A percentile compares a stretch with the other conserved stretches of the same genome.
phyloP scores from a whole-genome alignment of 2,888 invertebrate species.

The Plemyria rubiginata region DNA sequence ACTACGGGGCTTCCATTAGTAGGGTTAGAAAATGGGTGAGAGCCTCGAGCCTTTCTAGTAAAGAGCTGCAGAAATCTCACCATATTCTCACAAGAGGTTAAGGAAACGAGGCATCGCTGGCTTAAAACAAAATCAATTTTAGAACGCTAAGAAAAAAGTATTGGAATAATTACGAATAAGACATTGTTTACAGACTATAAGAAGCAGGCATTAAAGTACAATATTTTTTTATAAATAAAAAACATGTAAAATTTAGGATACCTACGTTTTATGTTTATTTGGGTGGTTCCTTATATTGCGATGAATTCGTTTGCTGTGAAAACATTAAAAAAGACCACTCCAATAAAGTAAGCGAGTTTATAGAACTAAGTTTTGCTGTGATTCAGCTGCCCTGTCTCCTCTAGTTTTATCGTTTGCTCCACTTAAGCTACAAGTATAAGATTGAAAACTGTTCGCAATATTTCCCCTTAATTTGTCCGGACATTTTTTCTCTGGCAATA shows the following conservation, averaged over 20 bases:
- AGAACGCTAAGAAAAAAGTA: not conserved
- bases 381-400: slow-evolving; percentile 8
- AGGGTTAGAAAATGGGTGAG: slow-evolving; percentile 51
- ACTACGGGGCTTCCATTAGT: slow-evolving; percentile 55
- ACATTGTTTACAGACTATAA: no score
- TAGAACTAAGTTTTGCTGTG: not conserved
- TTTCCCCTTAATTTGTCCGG: slow-evolving; percentile 73
- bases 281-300: no score
- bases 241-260: no score
- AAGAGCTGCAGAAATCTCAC: slow-evolving; percentile 77
- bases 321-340: not conserved
- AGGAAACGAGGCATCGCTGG: slow-evolving; percentile 35
- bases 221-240: no score
- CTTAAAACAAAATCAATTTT: not conserved
- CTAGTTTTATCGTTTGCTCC: slow-evolving; percentile 78
- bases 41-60: slow-evolving; percentile 46
- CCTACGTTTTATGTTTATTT: no score
- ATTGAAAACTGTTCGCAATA: slow-evolving; percentile 80
- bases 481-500: slow-evolving; percentile 76
- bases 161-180: no score
- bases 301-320: not conserved
- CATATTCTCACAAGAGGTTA: slow-evolving; percentile 76
- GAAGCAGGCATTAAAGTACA: no score
- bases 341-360: not conserved
- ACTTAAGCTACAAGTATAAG: slow-evolving; percentile 77